Base-by-base conservation (phyloP, 2,797 vertebrate species). In the Sebastes hopkinsi region DNA sequence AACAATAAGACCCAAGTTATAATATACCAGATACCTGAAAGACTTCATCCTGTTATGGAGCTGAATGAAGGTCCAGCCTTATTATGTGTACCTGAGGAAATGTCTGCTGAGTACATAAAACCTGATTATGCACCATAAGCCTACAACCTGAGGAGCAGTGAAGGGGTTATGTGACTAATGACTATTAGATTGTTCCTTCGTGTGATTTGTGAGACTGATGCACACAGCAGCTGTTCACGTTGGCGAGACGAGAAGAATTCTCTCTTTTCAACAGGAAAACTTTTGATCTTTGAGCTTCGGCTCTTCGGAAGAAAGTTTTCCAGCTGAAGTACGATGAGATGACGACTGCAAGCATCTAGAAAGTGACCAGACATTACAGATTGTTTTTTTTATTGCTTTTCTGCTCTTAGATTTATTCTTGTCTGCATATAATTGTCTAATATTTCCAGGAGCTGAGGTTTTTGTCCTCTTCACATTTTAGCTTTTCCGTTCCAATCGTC, bases 301-400 rank as follows among this genome's bases (percentile, higher is more conserved):
- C 73, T 89, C 67, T 61, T 62, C 72, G 52, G 11, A 38, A 61
- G 11, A 86, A 79, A 16, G 9, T 89, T 89, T 91, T 91, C 82
- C 81, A 80, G 52, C 27, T 62, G 13, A 79, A 58, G 54, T 74
- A 79, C 14, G 42, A 70, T 32, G n/a, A 79, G 29, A 61, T 55
- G 78, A 54, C 4, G 16, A 56, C 32, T 70, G 67, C 52, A 36
- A 36, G 50, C 72, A 74, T 67, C 52, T 56, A 42, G 27, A 75
- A 67, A 60, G 27, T 65, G n/a, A 79, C 54, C 59, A 72, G 36
- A 55, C 62, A 29, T 76, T 29, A 67, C 56, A 5, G 72, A 67
- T 67, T 81, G 55, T 80, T 87, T 74, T 67, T 65, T 68, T 87
- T 85, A 82, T 85, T 86, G 64, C 68, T 82, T 80, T 64, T 55